Conservation (phyloP, 2,797 vertebrate genomes). For the Enteromius treurensis region DNA sequence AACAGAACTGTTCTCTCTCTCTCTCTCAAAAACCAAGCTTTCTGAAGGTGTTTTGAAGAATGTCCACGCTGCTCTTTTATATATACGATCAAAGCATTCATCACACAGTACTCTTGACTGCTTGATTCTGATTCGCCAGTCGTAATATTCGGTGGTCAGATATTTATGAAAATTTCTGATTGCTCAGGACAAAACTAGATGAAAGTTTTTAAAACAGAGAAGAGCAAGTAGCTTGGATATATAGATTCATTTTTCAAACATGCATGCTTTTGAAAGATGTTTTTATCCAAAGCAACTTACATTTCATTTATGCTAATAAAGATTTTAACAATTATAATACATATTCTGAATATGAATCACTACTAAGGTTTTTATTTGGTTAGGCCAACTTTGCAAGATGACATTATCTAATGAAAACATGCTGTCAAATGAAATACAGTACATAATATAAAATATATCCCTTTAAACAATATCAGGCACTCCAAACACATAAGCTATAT, state of each 20-base stretch:
- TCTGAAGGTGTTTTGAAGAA: not conserved
- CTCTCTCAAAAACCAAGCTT: not conserved
- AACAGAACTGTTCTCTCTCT: not conserved
- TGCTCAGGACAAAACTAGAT: not conserved
- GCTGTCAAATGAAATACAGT: not conserved
- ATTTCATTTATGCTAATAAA: not conserved
- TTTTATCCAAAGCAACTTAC: not conserved
- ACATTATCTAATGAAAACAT: no score
- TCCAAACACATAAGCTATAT: not conserved
- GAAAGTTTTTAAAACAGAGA: not conserved
- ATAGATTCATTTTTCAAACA: not conserved
- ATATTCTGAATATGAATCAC: not conserved
- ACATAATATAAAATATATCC: not conserved
- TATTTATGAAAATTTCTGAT: not conserved
- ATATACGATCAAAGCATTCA: not conserved
- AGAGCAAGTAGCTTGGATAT: not conserved
- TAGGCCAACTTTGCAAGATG: not conserved
- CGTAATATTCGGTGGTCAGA: not conserved
- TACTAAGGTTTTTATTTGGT: not conserved
- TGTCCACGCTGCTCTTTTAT: not conserved
- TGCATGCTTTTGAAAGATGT: not conserved
- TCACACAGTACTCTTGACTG: not conserved
- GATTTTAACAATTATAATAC: not conserved
- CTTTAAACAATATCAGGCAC: not conserved
- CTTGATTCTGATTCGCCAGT: not conserved